phyloP scores from a whole-genome alignment of 1,140 invertebrate genomes.

The Lepidurus packardi region DNA sequence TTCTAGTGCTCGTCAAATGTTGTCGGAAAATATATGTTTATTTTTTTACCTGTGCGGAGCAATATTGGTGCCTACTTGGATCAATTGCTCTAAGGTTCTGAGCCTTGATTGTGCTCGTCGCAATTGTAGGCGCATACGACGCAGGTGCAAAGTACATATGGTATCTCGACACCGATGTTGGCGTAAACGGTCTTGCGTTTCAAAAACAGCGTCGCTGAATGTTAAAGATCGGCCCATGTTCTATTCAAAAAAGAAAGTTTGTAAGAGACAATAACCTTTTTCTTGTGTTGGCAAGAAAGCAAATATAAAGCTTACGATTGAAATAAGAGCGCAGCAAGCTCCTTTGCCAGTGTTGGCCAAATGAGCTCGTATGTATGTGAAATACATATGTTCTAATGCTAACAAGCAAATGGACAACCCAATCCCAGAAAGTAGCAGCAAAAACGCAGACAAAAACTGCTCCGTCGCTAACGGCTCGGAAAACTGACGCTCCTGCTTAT shows the following conservation, averaged over 20 bases:
- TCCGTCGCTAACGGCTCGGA: constrained; percentile 86
- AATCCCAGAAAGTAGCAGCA: constrained; percentile 89
- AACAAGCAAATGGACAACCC: constrained; percentile 76
- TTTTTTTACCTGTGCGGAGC: neutral
- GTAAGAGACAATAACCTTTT: constrained; percentile 46
- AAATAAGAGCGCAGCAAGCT: constrained; percentile 84
- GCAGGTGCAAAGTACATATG: constrained; percentile 66
- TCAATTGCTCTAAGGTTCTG: constrained; percentile 23
- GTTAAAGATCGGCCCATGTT: constrained; percentile 75
- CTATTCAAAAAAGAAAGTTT: constrained; percentile 41
- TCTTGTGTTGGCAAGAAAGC: constrained; percentile 31
- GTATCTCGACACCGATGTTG: constrained; percentile 68
- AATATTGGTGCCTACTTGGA: neutral
- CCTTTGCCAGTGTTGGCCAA: constrained; percentile 80
- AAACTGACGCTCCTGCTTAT: constrained; percentile 81
- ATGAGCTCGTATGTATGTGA: constrained; percentile 80
- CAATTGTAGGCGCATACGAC: constrained; percentile 31
- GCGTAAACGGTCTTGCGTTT: constrained; percentile 62
- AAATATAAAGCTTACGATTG: constrained; percentile 57
- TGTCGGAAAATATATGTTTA: no score
- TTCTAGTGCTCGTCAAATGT: neutral
- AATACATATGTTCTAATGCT: constrained; percentile 87
- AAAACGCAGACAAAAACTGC: constrained; percentile 95
- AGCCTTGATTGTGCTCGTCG: neutral
- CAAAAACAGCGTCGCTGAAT: constrained; percentile 79